phyloP scores from a whole-genome alignment of 2,797 vertebrate species.

The Lagocephalus sceleratus region DNA sequence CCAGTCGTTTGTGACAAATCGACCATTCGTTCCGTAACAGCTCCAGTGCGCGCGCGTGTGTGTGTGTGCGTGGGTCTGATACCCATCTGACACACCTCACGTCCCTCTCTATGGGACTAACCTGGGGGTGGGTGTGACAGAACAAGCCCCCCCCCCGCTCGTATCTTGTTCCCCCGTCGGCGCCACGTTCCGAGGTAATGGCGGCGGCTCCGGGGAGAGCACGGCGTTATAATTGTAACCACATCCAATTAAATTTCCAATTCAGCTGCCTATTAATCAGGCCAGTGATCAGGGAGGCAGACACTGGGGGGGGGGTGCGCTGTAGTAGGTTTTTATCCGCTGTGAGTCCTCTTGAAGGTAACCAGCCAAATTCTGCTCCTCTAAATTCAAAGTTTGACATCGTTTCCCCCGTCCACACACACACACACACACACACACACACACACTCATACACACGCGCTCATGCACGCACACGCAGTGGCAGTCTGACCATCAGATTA shows the following conservation, averaged over 20 bases:
- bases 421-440: no score
- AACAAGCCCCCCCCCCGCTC: conserved; percentile 39
- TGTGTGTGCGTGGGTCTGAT: no score
- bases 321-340: conserved; percentile 6
- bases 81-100: conserved; percentile 54
- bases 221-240: conserved; percentile 64
- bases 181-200: conserved; percentile 22
- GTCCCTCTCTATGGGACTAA: conserved; percentile 38
- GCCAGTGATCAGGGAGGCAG: conserved; percentile 62
- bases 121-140: conserved; percentile 44
- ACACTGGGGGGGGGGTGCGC: conserved; percentile 41
- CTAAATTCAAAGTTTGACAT: background rate
- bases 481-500: conserved; percentile 8
- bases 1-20: conserved; percentile 10
- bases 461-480: background rate
- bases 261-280: conserved; percentile 67
- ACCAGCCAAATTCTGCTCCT: background rate
- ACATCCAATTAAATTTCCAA: conserved; percentile 74
- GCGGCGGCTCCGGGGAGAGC: conserved; percentile 38
- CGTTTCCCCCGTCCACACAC: no score
- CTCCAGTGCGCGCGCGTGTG: conserved; percentile 31
- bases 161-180: conserved; percentile 44
- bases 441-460: no score
- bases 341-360: background rate
- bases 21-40: conserved; percentile 33